A percentile compares a stretch with the other conserved stretches of the same genome.
phyloP scores from a whole-genome alignment of 2,888 invertebrate species.

The Thereva unica region DNA sequence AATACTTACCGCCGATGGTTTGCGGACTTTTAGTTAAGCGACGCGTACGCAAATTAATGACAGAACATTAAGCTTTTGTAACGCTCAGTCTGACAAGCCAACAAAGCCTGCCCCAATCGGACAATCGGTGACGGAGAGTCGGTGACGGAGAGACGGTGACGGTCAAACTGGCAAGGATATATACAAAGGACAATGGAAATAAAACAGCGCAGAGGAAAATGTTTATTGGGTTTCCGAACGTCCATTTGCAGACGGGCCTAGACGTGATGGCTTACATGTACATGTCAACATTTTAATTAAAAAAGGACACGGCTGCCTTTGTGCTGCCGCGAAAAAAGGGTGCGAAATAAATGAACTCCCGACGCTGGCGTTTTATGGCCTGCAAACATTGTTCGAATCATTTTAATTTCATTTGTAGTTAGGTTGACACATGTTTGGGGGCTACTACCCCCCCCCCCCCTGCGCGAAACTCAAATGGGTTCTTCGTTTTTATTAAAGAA shows the following conservation, averaged over 20 bases:
- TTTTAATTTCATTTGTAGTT: slow-evolving; percentile 42
- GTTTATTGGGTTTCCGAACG: slow-evolving; percentile 41
- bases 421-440: slow-evolving; percentile 40
- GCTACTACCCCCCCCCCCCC: not conserved
- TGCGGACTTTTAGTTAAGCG: slow-evolving; percentile 23
- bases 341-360: slow-evolving; percentile 40
- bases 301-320: slow-evolving; percentile 46
- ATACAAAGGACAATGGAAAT: slow-evolving; percentile 3
- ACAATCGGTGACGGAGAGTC: slow-evolving; percentile 15
- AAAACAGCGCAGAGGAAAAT: slow-evolving; percentile 15
- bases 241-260: slow-evolving; percentile 29
- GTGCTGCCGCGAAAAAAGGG: slow-evolving; percentile 32
- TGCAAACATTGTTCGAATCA: slow-evolving; percentile 42
- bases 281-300: slow-evolving; percentile 60
- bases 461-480: slow-evolving; percentile 14
- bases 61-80: slow-evolving; percentile 40
- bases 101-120: slow-evolving; percentile 19
- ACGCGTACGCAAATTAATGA: slow-evolving; percentile 41
- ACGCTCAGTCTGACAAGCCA: slow-evolving; percentile 13
- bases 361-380: slow-evolving; percentile 34
- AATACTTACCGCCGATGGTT: not conserved
- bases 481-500: slow-evolving; percentile 2
- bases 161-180: too few species aligned
- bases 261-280: slow-evolving; percentile 49
- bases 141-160: slow-evolving; percentile 10